Conservation (phyloP, 1,140 invertebrate species). For the Drosophila neocordata region DNA sequence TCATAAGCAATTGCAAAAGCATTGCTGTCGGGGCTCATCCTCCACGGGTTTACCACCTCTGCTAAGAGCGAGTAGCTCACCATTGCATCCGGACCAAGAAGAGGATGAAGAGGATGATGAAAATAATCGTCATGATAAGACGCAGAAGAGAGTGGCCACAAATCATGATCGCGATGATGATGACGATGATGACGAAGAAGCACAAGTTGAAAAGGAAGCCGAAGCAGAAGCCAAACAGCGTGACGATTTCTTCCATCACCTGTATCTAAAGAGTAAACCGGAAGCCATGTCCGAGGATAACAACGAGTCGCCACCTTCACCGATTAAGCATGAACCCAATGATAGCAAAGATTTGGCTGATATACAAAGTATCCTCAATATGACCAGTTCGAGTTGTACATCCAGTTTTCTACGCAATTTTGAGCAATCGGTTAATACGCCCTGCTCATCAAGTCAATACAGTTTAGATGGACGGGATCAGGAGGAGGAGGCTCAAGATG, state of each 20-base stretch:
- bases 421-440: constrained; percentile 77
- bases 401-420: constrained; percentile 79
- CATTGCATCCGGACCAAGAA: constrained; percentile 28
- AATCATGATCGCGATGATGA: constrained; percentile 19
- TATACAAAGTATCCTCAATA: constrained; percentile 91
- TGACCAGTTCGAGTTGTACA: constrained; percentile 85
- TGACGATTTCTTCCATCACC: constrained; percentile 90
- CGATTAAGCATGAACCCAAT: constrained; percentile 62
- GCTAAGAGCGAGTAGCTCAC: constrained; percentile 52
- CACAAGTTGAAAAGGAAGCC: constrained; percentile 49
- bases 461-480: constrained; percentile 82
- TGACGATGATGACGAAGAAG: constrained; percentile 67
- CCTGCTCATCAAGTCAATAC: constrained; percentile 75
- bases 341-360: constrained; percentile 89
- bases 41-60: constrained; percentile 37
- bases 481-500: constrained; percentile 91
- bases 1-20: constrained; percentile 87
- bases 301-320: constrained; percentile 35
- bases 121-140: constrained; percentile 21
- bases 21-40: constrained; percentile 75
- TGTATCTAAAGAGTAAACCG: constrained; percentile 88
- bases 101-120: constrained; percentile 34
- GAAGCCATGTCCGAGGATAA: constrained; percentile 14
- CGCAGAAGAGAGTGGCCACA: constrained; percentile 25
- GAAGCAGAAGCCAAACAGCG: constrained; percentile 83